Percentiles rank a stretch among this genome's conserved stretches.
These are phyloP conservation scores for Rostratula benghalensis DNA, from an alignment of 2,113 vertebrate genomes.

Conservation along the genomic window DNA sequence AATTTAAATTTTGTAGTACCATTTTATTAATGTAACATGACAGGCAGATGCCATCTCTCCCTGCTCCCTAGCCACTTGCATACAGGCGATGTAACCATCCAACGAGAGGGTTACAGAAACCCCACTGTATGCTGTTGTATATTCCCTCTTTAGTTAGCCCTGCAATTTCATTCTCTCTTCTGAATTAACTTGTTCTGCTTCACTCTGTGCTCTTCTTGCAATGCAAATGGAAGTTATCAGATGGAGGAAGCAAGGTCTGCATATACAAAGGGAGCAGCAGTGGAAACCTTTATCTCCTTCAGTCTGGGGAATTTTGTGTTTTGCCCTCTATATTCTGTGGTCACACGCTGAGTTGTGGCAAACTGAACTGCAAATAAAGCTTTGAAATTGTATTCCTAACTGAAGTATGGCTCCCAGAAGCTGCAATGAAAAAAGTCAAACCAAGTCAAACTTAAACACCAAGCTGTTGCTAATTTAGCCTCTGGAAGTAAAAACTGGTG, in stretches of 20 bases:
- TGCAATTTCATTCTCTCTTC: neutral
- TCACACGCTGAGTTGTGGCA: neutral
- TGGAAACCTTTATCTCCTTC: neutral
- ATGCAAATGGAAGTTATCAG: neutral
- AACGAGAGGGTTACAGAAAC: neutral
- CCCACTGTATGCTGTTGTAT: neutral
- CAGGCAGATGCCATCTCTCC: neutral
- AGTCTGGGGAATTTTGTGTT: neutral
- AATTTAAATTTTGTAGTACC: neutral
- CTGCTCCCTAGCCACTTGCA: neutral
- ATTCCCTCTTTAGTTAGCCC: neutral
- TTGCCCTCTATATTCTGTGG: neutral
- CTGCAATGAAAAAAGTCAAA: neutral
- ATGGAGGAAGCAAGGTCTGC: neutral
- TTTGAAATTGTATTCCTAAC: neutral
- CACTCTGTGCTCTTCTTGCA: neutral
- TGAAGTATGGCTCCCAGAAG: neutral
- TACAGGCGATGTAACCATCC: neutral
- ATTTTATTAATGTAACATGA: neutral
- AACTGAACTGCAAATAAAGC: neutral
- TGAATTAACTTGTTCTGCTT: neutral
- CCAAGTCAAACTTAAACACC: neutral
- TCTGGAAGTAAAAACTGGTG: neutral
- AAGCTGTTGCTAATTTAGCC: neutral
- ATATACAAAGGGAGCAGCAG: neutral